phyloP scores from a whole-genome alignment of 2,797 vertebrate genomes.

The Sebastes oblongus region DNA sequence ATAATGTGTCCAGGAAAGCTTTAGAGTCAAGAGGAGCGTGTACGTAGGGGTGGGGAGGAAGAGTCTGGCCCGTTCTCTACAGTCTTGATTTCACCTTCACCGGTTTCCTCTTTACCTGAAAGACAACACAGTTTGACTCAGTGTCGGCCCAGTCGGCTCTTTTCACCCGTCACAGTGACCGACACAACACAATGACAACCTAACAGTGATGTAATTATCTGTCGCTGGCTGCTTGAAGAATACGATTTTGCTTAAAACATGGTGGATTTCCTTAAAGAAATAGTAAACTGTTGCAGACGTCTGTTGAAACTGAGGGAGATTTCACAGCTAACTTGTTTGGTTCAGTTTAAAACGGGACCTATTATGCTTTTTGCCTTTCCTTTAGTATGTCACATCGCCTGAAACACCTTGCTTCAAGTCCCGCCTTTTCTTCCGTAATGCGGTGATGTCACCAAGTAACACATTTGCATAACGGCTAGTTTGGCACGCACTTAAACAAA shows the following conservation, averaged over 20 bases:
- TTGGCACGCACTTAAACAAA: too few relatives aligned
- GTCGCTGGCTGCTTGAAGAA: neutral
- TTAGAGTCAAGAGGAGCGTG: slow-evolving; percentile 83
- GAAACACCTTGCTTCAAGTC: too few relatives aligned
- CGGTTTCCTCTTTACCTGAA: slow-evolving; percentile 92
- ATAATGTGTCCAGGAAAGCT: slow-evolving; percentile 84
- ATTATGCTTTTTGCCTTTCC: neutral
- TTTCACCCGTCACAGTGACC: neutral
- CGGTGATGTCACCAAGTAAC: too few relatives aligned
- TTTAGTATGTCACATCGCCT: neutral
- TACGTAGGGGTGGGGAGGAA: slow-evolving; percentile 77
- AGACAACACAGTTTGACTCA: slow-evolving; percentile 23
- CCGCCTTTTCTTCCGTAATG: too few relatives aligned
- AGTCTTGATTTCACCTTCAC: slow-evolving; percentile 63
- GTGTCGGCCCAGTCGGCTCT: neutral
- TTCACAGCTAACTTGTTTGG: neutral
- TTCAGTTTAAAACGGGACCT: neutral
- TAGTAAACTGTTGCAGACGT: neutral
- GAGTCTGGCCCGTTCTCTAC: slow-evolving; percentile 81
- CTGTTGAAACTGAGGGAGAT: neutral
- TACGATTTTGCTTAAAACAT: neutral
- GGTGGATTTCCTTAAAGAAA: neutral
- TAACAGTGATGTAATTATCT: neutral
- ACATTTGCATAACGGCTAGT: too few relatives aligned
- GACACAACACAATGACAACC: neutral